Evolutionary conservation across 2,113 vertebrate genomes (phyloP).

Genomic region (Thamnaconus septentrionalis): DNA sequence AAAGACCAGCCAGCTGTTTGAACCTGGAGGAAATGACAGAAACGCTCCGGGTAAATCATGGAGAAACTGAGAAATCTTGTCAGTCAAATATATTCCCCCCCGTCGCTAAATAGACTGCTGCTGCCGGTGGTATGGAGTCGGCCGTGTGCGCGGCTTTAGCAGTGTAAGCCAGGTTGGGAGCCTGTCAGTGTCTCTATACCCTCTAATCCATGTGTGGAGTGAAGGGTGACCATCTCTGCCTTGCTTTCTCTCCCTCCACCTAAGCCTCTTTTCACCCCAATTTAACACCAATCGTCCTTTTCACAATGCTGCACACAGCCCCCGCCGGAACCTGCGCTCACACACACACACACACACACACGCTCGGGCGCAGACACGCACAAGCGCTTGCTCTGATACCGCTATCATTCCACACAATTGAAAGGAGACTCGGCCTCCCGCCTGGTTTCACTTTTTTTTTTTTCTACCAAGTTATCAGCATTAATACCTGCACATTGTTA

Average conservation of each 20-base stretch:
- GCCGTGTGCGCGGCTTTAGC: slow-evolving; percentile 36
- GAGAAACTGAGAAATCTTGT: slow-evolving; percentile 19
- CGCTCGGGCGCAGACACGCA: neutral
- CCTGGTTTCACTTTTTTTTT: slow-evolving; percentile 5
- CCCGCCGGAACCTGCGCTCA: slow-evolving; percentile 29
- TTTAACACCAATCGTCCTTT: slow-evolving; percentile 72
- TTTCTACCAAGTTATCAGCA: slow-evolving; percentile 5
- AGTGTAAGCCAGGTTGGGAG: slow-evolving; percentile 59
- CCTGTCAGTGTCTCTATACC: slow-evolving; percentile 65
- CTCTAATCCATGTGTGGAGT: slow-evolving; percentile 71
- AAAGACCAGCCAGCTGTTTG: too few species aligned
- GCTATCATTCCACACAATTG: slow-evolving; percentile 8
- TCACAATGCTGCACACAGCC: slow-evolving; percentile 52
- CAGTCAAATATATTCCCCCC: slow-evolving; percentile 16
- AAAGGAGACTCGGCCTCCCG: neutral
- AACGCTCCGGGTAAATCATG: slow-evolving; percentile 34
- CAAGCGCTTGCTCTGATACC: neutral
- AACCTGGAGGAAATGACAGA: neutral
- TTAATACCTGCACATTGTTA: slow-evolving; percentile 11
- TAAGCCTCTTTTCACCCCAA: slow-evolving; percentile 74
- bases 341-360: slow-evolving; percentile 16
- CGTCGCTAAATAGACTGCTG: slow-evolving; percentile 32
- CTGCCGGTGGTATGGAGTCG: slow-evolving; percentile 21
- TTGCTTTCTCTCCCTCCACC: slow-evolving; percentile 39
- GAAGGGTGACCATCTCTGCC: slow-evolving; percentile 67